Evolutionary conservation across 2,797 vertebrate species (phyloP), one percentile per base, ranked within the genome.

Genomic region (Arrhamphus sclerolepis): DNA sequence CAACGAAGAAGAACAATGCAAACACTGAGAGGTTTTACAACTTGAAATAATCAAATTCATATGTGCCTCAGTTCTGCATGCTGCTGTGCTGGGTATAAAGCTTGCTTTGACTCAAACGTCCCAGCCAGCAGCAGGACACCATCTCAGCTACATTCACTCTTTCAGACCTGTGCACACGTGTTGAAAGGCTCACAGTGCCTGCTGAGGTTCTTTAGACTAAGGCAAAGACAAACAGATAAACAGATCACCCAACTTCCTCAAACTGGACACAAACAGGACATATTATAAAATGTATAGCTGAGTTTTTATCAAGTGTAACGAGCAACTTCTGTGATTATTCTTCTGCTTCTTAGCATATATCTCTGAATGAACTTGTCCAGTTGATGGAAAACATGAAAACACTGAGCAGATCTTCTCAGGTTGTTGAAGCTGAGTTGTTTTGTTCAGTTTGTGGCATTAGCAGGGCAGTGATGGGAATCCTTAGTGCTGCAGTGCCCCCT

Each of bases 141-240:
- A 48, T 59, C 63, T 61, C 28, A 26, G 8, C 65, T 68, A 77
- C 81, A 75, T 80, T 78, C 72, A 42, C 22, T 28, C 56, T 20
- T 59, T 56, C 34, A 38, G 34, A 38, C 13, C 50, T 13, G 62
- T 54, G 28, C 47, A 48, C 63, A 11, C 53, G 46, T 63, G 42
- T 70, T 69, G 38, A 62, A 3, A 42, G 53, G 48, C 42, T 48
- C 48, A 46, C 54, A 8, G 20, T 24, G 47, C 64, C 59, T 57
- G 46, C 70, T 50, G 55, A 66, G 57, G 50, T 62, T 72, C 63
- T 56, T 70, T 71, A 44, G 47, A 59, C 72, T 72, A 77, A 85
- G 71, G 72, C 80, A 83, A 75, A 73, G 43, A 67, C 58, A 70
- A 79, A 50, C 50, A 69, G 53, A 65, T 47, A 70, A 79, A 50